Percentiles rank a stretch among this genome's conserved stretches.
phyloP scores from a whole-genome alignment of 2,797 vertebrate species.

The Sebastes kiyomatsui region DNA sequence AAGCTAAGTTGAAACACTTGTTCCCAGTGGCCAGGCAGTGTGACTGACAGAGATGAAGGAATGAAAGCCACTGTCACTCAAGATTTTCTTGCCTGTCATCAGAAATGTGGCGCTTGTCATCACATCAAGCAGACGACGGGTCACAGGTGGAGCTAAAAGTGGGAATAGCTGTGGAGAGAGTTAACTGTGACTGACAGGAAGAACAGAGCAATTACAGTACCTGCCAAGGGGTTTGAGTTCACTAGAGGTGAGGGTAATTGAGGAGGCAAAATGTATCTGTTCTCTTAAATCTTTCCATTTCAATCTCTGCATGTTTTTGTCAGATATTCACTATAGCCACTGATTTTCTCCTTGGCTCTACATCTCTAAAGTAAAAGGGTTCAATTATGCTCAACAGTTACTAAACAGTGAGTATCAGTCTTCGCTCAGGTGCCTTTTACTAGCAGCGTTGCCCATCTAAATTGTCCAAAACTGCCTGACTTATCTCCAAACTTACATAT shows the following conservation, averaged over 20 bases:
- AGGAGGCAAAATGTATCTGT: constrained; percentile 49
- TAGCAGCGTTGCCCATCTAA: background rate
- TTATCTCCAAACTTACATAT: background rate
- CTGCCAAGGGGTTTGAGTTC: constrained; percentile 80
- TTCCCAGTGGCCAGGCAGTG: constrained; percentile 62
- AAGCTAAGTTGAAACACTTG: constrained; percentile 64
- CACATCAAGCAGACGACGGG: constrained; percentile 41
- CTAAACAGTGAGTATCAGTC: background rate
- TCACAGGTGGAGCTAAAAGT: constrained; percentile 75
- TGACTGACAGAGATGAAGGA: constrained; percentile 70
- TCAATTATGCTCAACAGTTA: constrained; percentile 43
- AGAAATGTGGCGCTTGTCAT: constrained; percentile 70
- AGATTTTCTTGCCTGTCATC: constrained; percentile 77
- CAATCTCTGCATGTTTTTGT: constrained; percentile 16
- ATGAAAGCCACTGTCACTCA: constrained; percentile 75
- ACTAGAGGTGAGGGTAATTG: constrained; percentile 60
- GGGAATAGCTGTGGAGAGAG: constrained; percentile 50
- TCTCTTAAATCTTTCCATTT: constrained; percentile 42
- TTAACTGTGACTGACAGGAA: constrained; percentile 87
- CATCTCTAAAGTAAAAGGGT: constrained; percentile 14
- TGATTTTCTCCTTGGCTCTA: constrained; percentile 11
- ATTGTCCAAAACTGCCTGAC: background rate
- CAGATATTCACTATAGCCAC: constrained; percentile 15
- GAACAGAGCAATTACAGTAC: constrained; percentile 88
- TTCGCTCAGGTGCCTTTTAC: background rate